Conservation (phyloP, 2,113 vertebrate species). For the Cryptomyrus ogoouensis region DNA sequence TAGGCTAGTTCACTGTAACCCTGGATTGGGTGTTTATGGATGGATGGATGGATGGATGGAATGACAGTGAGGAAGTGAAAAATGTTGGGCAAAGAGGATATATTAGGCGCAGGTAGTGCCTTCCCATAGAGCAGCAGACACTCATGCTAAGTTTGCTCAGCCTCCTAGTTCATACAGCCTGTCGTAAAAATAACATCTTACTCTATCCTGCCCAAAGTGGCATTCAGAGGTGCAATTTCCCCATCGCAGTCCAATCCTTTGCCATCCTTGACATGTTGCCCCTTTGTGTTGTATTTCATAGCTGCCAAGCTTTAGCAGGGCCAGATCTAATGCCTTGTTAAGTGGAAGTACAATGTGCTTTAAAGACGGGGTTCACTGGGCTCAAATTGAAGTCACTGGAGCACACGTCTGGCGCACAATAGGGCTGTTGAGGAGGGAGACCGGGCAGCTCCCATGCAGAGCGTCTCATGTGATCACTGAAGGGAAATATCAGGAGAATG, state of each 20-base stretch:
- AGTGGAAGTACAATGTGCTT: neutral
- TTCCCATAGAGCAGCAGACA: neutral
- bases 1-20: neutral
- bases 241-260: neutral
- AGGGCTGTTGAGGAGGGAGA: neutral
- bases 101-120: neutral
- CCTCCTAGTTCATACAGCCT: neutral
- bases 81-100: neutral
- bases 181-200: neutral
- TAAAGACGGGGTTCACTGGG: neutral
- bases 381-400: slow-evolving; percentile 6
- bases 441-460: neutral
- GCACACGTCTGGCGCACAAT: neutral
- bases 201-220: neutral
- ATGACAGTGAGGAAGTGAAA: neutral
- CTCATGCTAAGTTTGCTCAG: neutral
- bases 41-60: neutral
- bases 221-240: neutral
- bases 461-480: slow-evolving; percentile 1
- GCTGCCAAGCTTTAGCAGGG: neutral
- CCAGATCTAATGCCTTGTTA: neutral
- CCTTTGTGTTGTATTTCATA: neutral
- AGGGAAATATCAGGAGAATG: neutral
- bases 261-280: neutral
- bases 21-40: neutral